These are phyloP conservation scores for Dufourea novaeangliae DNA, from an alignment of 1,140 invertebrate species.

Conservation along the genomic window DNA sequence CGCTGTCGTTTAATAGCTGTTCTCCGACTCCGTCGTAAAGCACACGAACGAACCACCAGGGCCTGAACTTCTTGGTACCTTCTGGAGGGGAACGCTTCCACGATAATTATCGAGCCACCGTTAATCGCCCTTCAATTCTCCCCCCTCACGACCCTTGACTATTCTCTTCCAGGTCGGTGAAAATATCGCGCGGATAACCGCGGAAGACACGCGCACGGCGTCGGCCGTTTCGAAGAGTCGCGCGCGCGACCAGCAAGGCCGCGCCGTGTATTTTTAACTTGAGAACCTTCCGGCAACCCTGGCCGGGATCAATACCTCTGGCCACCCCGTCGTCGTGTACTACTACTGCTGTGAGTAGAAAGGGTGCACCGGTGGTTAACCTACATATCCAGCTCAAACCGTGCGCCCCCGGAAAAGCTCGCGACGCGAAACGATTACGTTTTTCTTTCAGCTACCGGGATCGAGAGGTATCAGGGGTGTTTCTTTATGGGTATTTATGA, in stretches of 20 bases:
- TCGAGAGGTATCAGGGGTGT: not conserved
- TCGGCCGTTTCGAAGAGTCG: conserved; percentile 63
- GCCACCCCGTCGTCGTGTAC: conserved; percentile 63
- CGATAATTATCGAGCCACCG: conserved; percentile 27
- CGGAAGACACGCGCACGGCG: conserved; percentile 23
- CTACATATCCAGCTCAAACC: conserved; percentile 59
- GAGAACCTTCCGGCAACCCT: conserved; percentile 73
- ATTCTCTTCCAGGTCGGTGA: not conserved
- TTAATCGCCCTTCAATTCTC: conserved; percentile 4
- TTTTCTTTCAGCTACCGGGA: conserved; percentile 9
- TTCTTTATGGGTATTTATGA: too few relatives aligned
- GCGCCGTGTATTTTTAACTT: conserved; percentile 78
- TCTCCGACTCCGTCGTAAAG: not conserved
- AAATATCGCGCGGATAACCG: not conserved
- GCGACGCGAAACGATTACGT: conserved; percentile 43
- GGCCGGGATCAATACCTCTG: conserved; percentile 76
- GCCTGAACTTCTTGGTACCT: conserved; percentile 11
- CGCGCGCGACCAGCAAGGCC: conserved; percentile 67
- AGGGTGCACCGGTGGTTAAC: conserved; percentile 60
- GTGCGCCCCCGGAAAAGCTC: conserved; percentile 36
- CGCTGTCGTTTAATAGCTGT: conserved; percentile 25
- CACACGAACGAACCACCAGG: conserved; percentile 1
- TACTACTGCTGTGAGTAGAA: conserved; percentile 67
- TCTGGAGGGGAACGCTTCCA: not conserved
- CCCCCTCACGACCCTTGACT: not conserved